Conservation (phyloP, 2,888 invertebrate species). For the Andrena hattorfiana region DNA sequence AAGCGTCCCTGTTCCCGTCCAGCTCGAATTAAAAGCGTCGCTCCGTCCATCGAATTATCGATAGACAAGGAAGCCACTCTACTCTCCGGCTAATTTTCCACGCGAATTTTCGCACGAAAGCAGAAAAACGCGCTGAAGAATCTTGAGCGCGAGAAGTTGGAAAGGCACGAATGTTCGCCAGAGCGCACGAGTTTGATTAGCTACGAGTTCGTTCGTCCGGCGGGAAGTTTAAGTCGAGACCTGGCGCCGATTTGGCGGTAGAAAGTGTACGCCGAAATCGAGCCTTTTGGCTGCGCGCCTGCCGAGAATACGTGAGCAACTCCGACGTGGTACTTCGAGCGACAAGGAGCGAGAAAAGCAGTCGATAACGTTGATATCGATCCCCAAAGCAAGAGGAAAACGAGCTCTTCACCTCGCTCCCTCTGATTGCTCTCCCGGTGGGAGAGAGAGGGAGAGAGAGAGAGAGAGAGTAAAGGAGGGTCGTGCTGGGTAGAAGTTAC, state of each 20-base stretch:
- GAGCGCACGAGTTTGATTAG: not conserved
- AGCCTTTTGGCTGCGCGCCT: conserved; percentile 74
- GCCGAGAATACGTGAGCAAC: conserved; percentile 57
- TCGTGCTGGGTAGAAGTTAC: conserved; percentile 34
- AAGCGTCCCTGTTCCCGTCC: conserved; percentile 49
- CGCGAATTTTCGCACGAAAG: not conserved
- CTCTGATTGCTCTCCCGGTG: conserved; percentile 52
- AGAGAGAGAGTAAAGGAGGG: conserved; percentile 21
- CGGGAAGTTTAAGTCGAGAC: conserved; percentile 22
- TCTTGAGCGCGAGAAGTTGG: not conserved
- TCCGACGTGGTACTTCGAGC: conserved; percentile 54
- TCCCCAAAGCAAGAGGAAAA: conserved; percentile 74
- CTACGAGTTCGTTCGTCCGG: not conserved
- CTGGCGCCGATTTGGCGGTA: conserved; percentile 59
- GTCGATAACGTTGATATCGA: conserved; percentile 81
- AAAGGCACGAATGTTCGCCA: not conserved
- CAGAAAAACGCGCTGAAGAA: too few relatives aligned
- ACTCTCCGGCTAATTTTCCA: too few relatives aligned
- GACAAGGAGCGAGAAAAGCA: conserved; percentile 70
- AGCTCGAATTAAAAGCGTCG: conserved; percentile 36
- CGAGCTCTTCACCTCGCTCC: conserved; percentile 61
- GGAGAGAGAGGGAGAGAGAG: not conserved
- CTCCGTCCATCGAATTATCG: conserved; percentile 29
- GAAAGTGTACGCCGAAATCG: conserved; percentile 60
- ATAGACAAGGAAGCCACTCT: not conserved